Base-by-base conservation (phyloP, 2,113 vertebrate genomes). In the Anser cygnoides region DNA sequence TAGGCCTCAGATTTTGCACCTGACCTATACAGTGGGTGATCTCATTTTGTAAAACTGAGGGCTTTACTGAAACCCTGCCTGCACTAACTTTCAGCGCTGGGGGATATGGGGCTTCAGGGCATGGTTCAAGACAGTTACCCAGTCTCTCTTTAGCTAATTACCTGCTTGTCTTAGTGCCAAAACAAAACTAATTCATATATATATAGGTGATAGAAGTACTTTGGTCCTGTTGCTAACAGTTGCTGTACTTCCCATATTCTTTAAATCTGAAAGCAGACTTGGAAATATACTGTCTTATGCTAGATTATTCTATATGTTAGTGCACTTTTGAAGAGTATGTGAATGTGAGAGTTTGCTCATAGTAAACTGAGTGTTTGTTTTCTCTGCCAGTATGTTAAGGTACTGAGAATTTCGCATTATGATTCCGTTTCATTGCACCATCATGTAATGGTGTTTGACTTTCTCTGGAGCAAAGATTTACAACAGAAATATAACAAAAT, bases 11-110 rank as follows among this genome's bases (percentile, higher is more conserved):
- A 16, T 41, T 75, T 59, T 8, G 26, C 3, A 6, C 10, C 33
- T 73, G 33, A 65, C 11, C 22, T 59, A 3, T 2, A 12, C 50
- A 37, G 70, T 39, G 35, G 12, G 5, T 73, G 7, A 25, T 74
- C 13, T 14, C 22, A 28, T 80, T 94, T 44, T 80, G 58, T 67
- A 62, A 67, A 93, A 43, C 25, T 43, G 20, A 35, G 23, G n/a
- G 2, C 52, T 77, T 90, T 65, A 39, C 29, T 1, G 2, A 66
- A 67, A 39, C 52, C 9, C 14, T 71, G 8, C 9, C 20, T 0
- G 0, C 26, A 11, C 16, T 66, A 2, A 1, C 11, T 67, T 2
- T 81, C 61, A 68, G 26, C 4, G 2, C 12, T 66, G 57, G 2
- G 4, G 2, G 0, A n/a, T 79, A 1, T 17, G 10, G 13, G 9